Percentiles rank a stretch among this genome's conserved stretches.
Conservation (phyloP, 2,113 vertebrate species). For the Hippocampus mohnikei region DNA sequence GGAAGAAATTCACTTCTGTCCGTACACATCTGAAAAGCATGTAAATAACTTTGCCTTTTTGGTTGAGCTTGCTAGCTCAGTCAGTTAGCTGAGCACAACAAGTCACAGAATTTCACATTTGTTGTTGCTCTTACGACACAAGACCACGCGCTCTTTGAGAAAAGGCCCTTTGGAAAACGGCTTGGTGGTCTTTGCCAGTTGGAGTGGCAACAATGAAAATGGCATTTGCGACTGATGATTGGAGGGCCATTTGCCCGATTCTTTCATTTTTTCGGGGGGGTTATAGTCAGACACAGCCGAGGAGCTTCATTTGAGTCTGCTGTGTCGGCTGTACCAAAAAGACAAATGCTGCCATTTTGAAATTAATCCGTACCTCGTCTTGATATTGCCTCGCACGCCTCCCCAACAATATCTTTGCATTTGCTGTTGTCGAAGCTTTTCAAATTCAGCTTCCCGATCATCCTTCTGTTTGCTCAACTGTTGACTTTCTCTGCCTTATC, state of each 20-base stretch:
- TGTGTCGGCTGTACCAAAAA: neutral
- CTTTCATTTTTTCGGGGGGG: too few relatives aligned
- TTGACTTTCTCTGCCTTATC: conserved; percentile 16
- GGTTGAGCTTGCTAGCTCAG: too few relatives aligned
- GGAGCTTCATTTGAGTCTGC: too few relatives aligned
- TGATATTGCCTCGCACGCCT: too few relatives aligned
- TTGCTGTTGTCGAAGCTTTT: neutral
- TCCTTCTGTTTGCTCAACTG: neutral
- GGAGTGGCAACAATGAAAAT: conserved; percentile 26
- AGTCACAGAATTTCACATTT: neutral
- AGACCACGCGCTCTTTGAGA: conserved; percentile 18
- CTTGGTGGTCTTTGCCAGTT: conserved; percentile 24
- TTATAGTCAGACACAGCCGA: too few relatives aligned
- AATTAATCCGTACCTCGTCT: too few relatives aligned
- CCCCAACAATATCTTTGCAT: neutral
- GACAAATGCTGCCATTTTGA: too few relatives aligned
- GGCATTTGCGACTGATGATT: conserved; percentile 16
- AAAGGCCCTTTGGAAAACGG: conserved; percentile 7
- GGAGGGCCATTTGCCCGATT: neutral
- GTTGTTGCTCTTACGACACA: conserved; percentile 8
- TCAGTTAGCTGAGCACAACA: too few relatives aligned
- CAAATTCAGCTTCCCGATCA: neutral
- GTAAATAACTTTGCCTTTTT: too few relatives aligned
- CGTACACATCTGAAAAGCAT: too few relatives aligned
- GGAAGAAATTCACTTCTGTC: too few relatives aligned